Conservation (phyloP, 2,888 invertebrate species). For the Mythimna lalbum region DNA sequence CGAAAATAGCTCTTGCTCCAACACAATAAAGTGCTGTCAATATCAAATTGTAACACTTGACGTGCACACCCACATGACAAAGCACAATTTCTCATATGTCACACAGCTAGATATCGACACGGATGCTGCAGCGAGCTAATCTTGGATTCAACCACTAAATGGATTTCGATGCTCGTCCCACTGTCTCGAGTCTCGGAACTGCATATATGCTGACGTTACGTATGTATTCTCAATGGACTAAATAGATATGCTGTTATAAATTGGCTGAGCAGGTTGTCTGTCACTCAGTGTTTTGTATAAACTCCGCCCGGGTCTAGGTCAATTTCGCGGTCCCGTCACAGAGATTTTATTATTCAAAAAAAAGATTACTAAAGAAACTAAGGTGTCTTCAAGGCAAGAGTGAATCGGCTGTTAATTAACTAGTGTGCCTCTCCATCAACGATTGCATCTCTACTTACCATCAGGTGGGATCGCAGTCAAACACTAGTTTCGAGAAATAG, state of each 20-base stretch:
- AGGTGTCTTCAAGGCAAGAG: too few species aligned
- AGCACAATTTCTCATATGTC: slow-evolving; percentile 14
- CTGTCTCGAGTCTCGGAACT: slow-evolving; percentile 5
- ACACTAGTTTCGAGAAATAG: too few species aligned
- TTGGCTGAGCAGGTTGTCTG: too few species aligned
- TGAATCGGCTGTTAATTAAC: too few species aligned
- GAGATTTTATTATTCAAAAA: too few species aligned
- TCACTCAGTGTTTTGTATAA: too few species aligned
- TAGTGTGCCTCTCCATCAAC: too few species aligned
- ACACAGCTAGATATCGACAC: slow-evolving; percentile 14
- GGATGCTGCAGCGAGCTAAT: slow-evolving; percentile 30
- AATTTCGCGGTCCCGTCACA: too few species aligned
- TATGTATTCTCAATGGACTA: background rate
- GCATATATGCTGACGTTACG: slow-evolving; percentile 2
- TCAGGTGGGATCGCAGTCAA: too few species aligned
- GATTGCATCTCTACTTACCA: too few species aligned
- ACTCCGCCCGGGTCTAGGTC: too few species aligned
- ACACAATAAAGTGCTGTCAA: background rate
- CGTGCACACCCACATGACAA: background rate
- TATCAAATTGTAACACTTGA: background rate
- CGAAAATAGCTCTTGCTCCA: background rate
- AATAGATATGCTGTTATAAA: background rate
- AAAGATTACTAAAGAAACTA: too few species aligned
- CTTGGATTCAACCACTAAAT: slow-evolving; percentile 50
- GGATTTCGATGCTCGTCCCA: slow-evolving; percentile 18